Conservation (phyloP, 2,797 vertebrate genomes). For the Tinamus major region DNA sequence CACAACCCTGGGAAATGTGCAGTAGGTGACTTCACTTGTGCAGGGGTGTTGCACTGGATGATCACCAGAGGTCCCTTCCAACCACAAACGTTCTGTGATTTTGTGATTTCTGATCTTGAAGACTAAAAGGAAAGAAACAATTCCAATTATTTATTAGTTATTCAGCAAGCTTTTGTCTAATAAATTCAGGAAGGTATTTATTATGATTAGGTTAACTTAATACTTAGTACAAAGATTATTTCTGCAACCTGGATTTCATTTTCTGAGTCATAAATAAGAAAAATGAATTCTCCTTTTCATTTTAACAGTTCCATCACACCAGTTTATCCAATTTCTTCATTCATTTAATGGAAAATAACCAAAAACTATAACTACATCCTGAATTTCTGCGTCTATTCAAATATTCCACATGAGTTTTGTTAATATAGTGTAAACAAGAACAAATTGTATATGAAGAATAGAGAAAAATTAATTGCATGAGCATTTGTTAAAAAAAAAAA, state of each 20-base stretch:
- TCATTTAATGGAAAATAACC: not conserved
- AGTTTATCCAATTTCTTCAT: not conserved
- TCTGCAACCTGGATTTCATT: not conserved
- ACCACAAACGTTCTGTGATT: not conserved
- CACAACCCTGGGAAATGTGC: too few relatives aligned
- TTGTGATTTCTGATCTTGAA: not conserved
- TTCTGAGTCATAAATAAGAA: not conserved
- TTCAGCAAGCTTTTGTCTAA: not conserved
- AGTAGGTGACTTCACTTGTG: too few relatives aligned
- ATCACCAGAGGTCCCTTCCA: not conserved
- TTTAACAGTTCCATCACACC: not conserved
- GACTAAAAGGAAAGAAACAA: not conserved
- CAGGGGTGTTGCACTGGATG: too few relatives aligned
- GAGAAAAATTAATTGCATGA: not conserved
- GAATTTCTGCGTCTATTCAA: not conserved
- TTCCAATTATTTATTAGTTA: not conserved
- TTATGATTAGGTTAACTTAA: not conserved
- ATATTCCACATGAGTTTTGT: not conserved
- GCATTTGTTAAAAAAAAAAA: not conserved
- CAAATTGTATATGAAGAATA: not conserved
- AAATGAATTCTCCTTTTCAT: conserved; percentile 10
- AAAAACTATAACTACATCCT: not conserved
- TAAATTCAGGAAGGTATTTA: conserved; percentile 9
- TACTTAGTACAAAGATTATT: not conserved
- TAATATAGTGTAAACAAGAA: not conserved